These are phyloP conservation scores for Drosophila kokeensis DNA, from an alignment of 2,888 invertebrate genomes.

Conservation along the genomic window DNA sequence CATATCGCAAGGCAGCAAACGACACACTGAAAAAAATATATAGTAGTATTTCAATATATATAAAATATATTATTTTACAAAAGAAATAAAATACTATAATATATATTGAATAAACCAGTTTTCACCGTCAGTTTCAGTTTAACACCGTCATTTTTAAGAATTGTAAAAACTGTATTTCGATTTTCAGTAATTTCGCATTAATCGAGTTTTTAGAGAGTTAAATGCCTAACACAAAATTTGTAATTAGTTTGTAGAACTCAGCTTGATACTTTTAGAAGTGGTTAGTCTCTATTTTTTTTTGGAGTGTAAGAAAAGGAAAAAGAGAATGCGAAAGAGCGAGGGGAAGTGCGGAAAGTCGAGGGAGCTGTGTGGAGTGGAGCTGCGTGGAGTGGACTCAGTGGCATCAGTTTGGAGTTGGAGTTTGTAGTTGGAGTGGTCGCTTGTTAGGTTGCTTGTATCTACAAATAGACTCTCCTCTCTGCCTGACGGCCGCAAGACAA, in stretches of 20 bases:
- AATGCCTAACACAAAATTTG: background rate
- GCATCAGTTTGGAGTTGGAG: slow-evolving; percentile 25
- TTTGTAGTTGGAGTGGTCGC: slow-evolving; percentile 41
- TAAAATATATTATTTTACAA: background rate
- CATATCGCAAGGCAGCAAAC: slow-evolving; percentile 34
- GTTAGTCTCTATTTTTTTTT: background rate
- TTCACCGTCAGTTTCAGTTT: no score
- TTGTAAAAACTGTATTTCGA: no score
- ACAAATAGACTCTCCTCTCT: slow-evolving; percentile 67
- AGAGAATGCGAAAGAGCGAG: slow-evolving; percentile 26
- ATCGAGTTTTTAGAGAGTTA: background rate
- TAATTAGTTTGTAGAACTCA: background rate
- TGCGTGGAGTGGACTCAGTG: slow-evolving; percentile 34
- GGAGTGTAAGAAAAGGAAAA: slow-evolving; percentile 6
- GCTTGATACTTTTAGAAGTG: background rate
- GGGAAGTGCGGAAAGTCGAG: slow-evolving; percentile 2
- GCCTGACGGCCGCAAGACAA: slow-evolving; percentile 77
- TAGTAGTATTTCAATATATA: background rate
- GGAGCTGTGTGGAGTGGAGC: slow-evolving; percentile 11
- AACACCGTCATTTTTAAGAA: background rate
- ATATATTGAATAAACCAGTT: background rate
- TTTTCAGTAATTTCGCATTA: background rate
- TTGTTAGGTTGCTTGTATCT: slow-evolving; percentile 74
- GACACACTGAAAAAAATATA: background rate
- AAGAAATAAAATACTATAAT: background rate